Conservation (phyloP, 2,888 invertebrate species). For the Norana najaformis region DNA sequence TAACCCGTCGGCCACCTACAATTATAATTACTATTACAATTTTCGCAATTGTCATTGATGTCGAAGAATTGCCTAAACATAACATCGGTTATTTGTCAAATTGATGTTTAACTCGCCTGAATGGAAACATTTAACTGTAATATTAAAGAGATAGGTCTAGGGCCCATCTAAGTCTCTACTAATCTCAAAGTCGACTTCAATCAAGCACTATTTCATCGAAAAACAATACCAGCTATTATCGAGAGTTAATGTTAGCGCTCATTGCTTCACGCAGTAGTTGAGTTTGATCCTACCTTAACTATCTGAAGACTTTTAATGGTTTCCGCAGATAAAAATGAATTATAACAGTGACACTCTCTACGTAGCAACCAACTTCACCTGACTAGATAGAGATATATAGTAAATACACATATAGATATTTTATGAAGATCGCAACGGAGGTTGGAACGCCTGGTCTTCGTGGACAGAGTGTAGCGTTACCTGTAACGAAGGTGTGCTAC, state of each 20-base stretch:
- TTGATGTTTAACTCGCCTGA: not conserved
- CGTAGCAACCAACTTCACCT: not conserved
- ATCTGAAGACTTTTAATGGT: not conserved
- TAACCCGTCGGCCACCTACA: too few relatives aligned
- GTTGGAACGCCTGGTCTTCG: slow-evolving; percentile 37
- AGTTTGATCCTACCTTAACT: too few relatives aligned
- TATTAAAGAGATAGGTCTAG: not conserved
- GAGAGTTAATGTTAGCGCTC: not conserved
- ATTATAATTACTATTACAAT: not conserved
- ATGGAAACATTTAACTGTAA: not conserved
- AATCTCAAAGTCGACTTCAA: not conserved
- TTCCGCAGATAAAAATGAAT: not conserved
- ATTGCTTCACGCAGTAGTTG: too few relatives aligned
- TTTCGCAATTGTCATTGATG: too few relatives aligned
- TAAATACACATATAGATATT: too few relatives aligned
- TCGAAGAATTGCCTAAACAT: too few relatives aligned
- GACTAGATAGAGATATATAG: not conserved
- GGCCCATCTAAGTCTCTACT: not conserved
- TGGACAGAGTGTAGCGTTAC: slow-evolving; percentile 36
- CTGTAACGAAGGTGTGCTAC: slow-evolving; percentile 34
- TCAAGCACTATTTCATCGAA: too few relatives aligned
- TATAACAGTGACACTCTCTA: not conserved
- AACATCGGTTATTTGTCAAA: not conserved
- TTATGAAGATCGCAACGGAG: slow-evolving; percentile 36
- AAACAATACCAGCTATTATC: not conserved